Conservation (phyloP, 2,888 invertebrate genomes). For the Caenorhabditis uteleia region DNA sequence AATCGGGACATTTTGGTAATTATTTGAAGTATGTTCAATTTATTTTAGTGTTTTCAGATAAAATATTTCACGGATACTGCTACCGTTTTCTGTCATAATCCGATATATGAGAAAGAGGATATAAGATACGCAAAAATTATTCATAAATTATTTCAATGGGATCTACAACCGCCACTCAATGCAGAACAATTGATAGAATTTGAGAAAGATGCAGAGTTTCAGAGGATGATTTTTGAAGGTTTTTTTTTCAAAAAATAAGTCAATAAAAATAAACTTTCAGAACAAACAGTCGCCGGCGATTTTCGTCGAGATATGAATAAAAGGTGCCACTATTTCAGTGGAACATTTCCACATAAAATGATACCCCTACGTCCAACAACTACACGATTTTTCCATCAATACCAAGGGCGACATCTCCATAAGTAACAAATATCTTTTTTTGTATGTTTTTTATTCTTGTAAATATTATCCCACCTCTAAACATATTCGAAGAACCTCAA, state of each 20-base stretch:
- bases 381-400: no score
- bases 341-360: no score
- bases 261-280: background rate
- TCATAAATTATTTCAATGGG: slow-evolving; percentile 6
- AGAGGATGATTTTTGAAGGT: slow-evolving; percentile 6
- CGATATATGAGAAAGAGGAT: slow-evolving; percentile 5
- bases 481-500: slow-evolving; percentile 80
- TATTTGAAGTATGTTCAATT: background rate
- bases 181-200: slow-evolving; percentile 1
- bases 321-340: no score
- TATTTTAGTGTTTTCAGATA: slow-evolving; percentile 5
- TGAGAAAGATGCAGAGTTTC: background rate
- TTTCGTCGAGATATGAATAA: no score
- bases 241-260: background rate
- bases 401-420: no score
- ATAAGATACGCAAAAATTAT: slow-evolving; percentile 8
- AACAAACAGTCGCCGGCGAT: slow-evolving; percentile 14
- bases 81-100: background rate
- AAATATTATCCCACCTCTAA: slow-evolving; percentile 73
- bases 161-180: background rate
- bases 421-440: background rate
- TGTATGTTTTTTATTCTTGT: background rate
- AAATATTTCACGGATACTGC: slow-evolving; percentile 5
- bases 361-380: no score
- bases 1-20: slow-evolving; percentile 14